Evolutionary conservation across 2,113 vertebrate species (phyloP), one percentile per base, ranked within the genome.

Genomic region (Psittacula cyanocephala): DNA sequence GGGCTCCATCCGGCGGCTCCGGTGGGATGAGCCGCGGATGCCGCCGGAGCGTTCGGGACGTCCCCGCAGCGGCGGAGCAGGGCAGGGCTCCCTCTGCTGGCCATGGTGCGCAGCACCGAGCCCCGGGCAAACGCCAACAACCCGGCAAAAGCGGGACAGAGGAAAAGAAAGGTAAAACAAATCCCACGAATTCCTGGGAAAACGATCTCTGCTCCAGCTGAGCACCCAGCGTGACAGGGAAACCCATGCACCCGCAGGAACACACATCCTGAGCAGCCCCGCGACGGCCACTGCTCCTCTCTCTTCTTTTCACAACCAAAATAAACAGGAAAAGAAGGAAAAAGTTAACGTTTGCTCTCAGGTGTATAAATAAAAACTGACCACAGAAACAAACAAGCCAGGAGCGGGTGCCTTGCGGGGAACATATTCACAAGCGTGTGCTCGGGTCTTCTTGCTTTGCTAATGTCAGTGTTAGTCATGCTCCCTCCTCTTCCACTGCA

Each of bases 341-440:
- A 35, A 35, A 35, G 57, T 59, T 24, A 10, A 24, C 22, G 6
- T 71, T 79, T 70, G 64, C 37, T 63, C 67, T 91, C 55, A 43
- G 64, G 46, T 43, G 3, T 67, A 20, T 39, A 67, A 91, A 91
- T 65, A 62, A 31, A 75, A 76, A 13, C 9, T 2, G 9, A 11
- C 24, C 23, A 3, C 16, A 17, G 62, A 46, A 41, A 29, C 1
- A 20, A 46, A 11, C 23, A 19, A 27, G 7, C 2, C 15, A 59
- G 44, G 1, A 9, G 59, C 2, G 17, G n/a, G 41, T 27, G 79
- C 46, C 49, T 23, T n/a, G 55, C 46, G 69, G 41, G 8, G 13
- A 28, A 10, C 1, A 5, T 19, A 4, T n/a, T 41, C 67, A 53
- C 72, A 10, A 4, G 3, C 23, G 4, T 3, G 1, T 7, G 13